A percentile compares a stretch with the other conserved stretches of the same genome.
Evolutionary conservation across 2,888 invertebrate genomes (phyloP).

Genomic region (Anthrax anthrax): DNA sequence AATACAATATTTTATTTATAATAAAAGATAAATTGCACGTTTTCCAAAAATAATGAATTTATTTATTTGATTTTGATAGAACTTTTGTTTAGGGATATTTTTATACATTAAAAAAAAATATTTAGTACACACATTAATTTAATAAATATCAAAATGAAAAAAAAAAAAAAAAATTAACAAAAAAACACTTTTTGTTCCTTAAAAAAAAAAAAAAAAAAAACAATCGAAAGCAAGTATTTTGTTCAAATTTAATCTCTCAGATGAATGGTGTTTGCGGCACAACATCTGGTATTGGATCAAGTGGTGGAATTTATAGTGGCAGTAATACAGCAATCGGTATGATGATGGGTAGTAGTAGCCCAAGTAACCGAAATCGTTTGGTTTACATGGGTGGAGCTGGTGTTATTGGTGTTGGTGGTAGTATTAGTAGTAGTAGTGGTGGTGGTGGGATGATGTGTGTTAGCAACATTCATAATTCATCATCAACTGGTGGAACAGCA

Average conservation of each 20-base stretch:
- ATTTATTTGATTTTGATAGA: too few relatives aligned
- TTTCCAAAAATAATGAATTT: too few relatives aligned
- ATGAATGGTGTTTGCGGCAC: conserved; percentile 16
- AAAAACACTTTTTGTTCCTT: too few relatives aligned
- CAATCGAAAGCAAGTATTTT: conserved; percentile 1
- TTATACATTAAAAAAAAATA: too few relatives aligned
- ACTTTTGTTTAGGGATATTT: too few relatives aligned
- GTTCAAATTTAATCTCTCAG: conserved; percentile 16
- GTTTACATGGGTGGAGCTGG: conserved; percentile 18
- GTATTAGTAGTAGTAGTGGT: conserved; percentile 17
- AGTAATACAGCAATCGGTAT: conserved; percentile 21
- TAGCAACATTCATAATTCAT: too few relatives aligned
- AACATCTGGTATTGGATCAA: conserved; percentile 15
- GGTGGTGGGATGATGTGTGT: conserved; percentile 16
- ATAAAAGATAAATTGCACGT: too few relatives aligned
- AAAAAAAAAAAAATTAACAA: too few relatives aligned
- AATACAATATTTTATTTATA: too few relatives aligned
- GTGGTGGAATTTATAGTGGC: conserved; percentile 18
- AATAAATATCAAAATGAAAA: too few relatives aligned
- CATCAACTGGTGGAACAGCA: conserved; percentile 9
- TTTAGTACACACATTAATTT: too few relatives aligned
- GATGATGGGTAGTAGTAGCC: conserved; percentile 16
- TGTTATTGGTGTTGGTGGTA: conserved; percentile 16
- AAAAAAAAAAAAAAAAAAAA: not conserved
- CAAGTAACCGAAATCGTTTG: conserved; percentile 17